Percentiles rank a stretch among this genome's conserved stretches.
Evolutionary conservation across 2,797 vertebrate genomes (phyloP).

Genomic region (Anas bernieri): DNA sequence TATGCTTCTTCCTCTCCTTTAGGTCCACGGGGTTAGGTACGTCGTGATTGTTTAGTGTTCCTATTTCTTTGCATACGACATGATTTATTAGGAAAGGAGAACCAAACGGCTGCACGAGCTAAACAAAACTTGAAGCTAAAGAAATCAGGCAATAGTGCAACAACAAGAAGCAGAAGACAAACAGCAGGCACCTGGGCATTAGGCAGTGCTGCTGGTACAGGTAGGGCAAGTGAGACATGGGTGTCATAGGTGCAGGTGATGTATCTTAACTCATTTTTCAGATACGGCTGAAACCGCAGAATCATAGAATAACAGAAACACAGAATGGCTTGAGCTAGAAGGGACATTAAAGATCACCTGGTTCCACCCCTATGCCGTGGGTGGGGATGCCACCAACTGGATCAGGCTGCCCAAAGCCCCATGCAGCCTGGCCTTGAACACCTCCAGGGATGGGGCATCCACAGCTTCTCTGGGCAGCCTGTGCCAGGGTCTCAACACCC

Average conservation of each 20-base stretch:
- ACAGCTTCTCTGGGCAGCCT: no score
- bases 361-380: no score
- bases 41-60: neutral
- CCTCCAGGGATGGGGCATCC: no score
- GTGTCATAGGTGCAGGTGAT: neutral
- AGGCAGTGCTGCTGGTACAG: neutral
- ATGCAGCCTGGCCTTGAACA: no score
- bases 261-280: neutral
- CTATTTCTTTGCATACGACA: neutral
- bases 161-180: neutral
- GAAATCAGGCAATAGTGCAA: neutral
- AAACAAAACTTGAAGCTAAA: neutral
- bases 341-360: no score
- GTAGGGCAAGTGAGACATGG: neutral
- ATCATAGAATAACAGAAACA: no score
- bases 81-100: neutral
- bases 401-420: no score
- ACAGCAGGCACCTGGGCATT: neutral
- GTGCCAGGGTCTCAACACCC: no score
- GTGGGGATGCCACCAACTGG: no score
- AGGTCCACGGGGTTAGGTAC: neutral
- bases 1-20: neutral
- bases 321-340: no score
- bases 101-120: neutral
- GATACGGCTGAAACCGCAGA: neutral